phyloP scores from a whole-genome alignment of 2,888 invertebrate species.

The Pandemis heparana region DNA sequence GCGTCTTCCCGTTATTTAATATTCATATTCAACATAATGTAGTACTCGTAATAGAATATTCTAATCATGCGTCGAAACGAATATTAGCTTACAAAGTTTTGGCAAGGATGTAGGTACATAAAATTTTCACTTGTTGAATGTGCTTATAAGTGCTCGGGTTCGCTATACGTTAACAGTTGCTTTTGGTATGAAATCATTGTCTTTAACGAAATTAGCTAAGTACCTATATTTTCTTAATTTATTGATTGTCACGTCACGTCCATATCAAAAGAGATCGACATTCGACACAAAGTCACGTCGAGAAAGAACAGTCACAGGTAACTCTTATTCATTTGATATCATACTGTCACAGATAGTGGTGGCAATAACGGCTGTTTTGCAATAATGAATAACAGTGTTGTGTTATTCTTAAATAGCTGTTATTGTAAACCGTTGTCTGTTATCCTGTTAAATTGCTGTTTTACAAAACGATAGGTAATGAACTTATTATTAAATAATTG shows the following conservation, averaged over 20 bases:
- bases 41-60: constrained; percentile 6
- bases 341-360: too few species aligned
- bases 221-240: not conserved
- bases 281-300: not conserved
- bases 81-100: not conserved
- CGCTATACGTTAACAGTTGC: not conserved
- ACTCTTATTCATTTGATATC: not conserved
- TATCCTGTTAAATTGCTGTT: too few species aligned
- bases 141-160: not conserved
- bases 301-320: not conserved
- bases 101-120: not conserved
- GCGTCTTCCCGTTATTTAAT: constrained; percentile 48
- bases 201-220: not conserved
- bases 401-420: too few species aligned
- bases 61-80: not conserved
- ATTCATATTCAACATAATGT: constrained; percentile 32
- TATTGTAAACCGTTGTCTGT: too few species aligned
- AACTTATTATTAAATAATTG: too few species aligned
- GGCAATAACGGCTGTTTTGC: too few species aligned
- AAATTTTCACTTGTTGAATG: not conserved
- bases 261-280: not conserved
- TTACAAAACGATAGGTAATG: too few species aligned
- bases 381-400: too few species aligned
- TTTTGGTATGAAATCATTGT: not conserved
- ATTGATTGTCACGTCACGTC: not conserved